A percentile compares a stretch with the other conserved stretches of the same genome.
Evolutionary conservation across 2,113 vertebrate species (phyloP).

Genomic region (Trichechus manatus): DNA sequence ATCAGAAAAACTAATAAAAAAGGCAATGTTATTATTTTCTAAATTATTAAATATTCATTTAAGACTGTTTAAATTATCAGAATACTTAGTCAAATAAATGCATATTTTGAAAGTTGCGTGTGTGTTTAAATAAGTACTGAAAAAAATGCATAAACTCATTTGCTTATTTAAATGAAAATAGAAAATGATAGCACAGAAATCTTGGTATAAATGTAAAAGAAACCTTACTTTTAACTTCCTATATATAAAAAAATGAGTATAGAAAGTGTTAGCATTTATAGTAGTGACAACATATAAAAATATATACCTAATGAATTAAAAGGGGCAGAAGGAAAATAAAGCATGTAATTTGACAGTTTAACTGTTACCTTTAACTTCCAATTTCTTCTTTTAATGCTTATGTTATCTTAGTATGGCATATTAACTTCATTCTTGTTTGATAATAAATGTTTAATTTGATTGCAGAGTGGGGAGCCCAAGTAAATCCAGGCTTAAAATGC

Average conservation of each 20-base stretch:
- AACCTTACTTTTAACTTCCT: background rate
- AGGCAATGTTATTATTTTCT: background rate
- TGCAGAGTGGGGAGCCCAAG: background rate
- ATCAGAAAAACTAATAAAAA: background rate
- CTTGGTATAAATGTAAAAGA: background rate
- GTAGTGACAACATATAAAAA: background rate
- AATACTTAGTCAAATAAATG: background rate
- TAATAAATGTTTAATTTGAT: background rate
- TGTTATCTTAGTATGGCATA: background rate
- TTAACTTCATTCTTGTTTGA: background rate
- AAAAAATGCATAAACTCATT: background rate
- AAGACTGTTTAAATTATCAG: background rate
- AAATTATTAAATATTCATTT: constrained; percentile 12
- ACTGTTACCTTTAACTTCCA: background rate
- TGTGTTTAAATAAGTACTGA: constrained; percentile 12
- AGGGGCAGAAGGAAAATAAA: background rate
- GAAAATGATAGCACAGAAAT: background rate
- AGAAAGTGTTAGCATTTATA: background rate
- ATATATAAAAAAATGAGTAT: background rate
- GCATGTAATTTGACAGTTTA: background rate
- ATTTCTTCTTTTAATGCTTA: background rate
- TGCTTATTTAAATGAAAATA: constrained; percentile 3
- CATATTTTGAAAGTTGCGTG: background rate
- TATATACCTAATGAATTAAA: background rate
- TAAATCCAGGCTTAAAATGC: constrained; percentile 36